Conservation (phyloP, 2,113 vertebrate genomes). For the Helogale parvula region DNA sequence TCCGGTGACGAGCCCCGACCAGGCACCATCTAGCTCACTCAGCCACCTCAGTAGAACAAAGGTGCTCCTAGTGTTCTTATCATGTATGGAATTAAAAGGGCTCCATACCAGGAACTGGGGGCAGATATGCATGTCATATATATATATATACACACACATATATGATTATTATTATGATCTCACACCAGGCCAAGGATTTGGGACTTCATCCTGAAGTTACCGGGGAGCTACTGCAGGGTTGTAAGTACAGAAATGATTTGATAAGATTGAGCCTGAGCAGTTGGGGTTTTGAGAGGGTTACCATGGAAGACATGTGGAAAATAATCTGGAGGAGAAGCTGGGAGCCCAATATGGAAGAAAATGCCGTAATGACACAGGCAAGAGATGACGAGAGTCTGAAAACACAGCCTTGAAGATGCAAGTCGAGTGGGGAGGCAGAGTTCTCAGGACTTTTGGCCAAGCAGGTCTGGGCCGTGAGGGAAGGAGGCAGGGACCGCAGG, state of each 20-base stretch:
- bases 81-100: not conserved
- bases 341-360: not conserved
- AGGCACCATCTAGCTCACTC: not conserved
- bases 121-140: too few species aligned
- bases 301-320: not conserved
- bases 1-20: not conserved
- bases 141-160: not conserved
- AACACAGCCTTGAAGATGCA: not conserved
- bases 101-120: too few species aligned
- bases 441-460: not conserved
- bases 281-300: not conserved
- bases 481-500: not conserved
- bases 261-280: not conserved
- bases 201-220: not conserved
- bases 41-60: not conserved
- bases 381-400: not conserved
- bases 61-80: not conserved
- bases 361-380: not conserved
- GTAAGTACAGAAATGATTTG: not conserved
- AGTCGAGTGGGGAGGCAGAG: too few species aligned
- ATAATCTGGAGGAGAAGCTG: not conserved
- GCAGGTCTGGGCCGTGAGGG: not conserved
- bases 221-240: not conserved
- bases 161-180: not conserved
- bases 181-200: not conserved